Conservation (phyloP, 2,113 vertebrate genomes). For the Pristiophorus japonicus region DNA sequence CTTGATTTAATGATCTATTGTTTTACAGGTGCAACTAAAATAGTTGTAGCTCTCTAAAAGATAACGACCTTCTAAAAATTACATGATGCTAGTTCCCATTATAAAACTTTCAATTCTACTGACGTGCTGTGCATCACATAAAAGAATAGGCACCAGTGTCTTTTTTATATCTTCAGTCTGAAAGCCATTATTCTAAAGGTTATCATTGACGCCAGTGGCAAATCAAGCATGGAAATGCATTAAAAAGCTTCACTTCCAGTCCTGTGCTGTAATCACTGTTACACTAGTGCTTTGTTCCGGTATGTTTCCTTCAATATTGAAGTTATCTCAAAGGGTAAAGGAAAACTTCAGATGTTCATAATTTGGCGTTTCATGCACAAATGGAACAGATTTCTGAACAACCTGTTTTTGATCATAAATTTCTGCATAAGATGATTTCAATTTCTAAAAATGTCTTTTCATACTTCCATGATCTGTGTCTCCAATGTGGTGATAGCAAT, state of each 20-base stretch:
- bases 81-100: background rate
- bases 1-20: no score
- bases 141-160: background rate
- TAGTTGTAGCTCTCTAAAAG: no score
- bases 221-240: background rate
- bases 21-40: no score
- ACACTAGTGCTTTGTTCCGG: background rate
- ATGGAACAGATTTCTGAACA: background rate
- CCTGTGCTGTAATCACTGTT: background rate
- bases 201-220: background rate
- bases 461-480: background rate
- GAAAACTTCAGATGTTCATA: background rate
- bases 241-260: no score
- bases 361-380: background rate
- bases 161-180: background rate
- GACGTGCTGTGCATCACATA: background rate
- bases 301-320: background rate
- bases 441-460: background rate
- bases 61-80: background rate
- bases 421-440: background rate
- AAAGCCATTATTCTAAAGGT: slow-evolving; percentile 4
- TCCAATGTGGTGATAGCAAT: background rate
- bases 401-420: background rate
- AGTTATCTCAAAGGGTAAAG: background rate
- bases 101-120: slow-evolving; percentile 23